Evolutionary conservation across 2,113 vertebrate genomes (phyloP), one percentile per base, ranked within the genome.

Genomic region (Osmerus mordax): DNA sequence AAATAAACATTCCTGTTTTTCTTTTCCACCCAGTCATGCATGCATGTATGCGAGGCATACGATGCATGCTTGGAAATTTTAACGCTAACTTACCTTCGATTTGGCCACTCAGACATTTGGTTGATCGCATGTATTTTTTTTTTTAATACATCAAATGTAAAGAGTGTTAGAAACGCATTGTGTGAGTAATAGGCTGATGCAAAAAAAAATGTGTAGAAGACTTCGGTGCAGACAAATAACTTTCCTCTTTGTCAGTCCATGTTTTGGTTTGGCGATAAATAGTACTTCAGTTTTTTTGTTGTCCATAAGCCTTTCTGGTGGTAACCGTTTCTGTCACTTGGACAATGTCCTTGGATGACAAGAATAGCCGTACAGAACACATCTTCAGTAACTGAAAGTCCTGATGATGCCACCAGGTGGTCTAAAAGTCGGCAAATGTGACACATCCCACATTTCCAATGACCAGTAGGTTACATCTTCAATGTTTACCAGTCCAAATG

Each of bases 21-120:
- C 6, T 32, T 63, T 23, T 63, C 28, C 66, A 1, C n/a, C 5
- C 23, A 63, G 71, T 23, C 41, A 70, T 64, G 41, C 65, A 76
- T 78, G 51, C 58, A 59, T 75, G n/a, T 28, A 18, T 52, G 66
- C 29, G 69, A 55, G 4, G 18, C 67, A 54, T 64, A 70, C 62
- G 16, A 21, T 28, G 52, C 70, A 36, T 81, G 41, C 16, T 32
- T 77, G 32, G 61, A 51, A 25, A 66, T 47, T 15, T 52, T 14
- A 56, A 9, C 72, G 59, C 4, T 74, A 19, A 86, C 84, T 84
- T 82, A 88, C 84, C 82, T 76, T 53, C 12, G 0, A n/a, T 47
- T 62, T 32, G 21, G 32, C 53, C 9, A 61, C 56, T 69, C 28
- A 19, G 25, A 64, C 52, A 53, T 69, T 63, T 58, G 67, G 28